Evolutionary conservation across 2,797 vertebrate species (phyloP).

Genomic region (Catamblyrhynchus diadema): DNA sequence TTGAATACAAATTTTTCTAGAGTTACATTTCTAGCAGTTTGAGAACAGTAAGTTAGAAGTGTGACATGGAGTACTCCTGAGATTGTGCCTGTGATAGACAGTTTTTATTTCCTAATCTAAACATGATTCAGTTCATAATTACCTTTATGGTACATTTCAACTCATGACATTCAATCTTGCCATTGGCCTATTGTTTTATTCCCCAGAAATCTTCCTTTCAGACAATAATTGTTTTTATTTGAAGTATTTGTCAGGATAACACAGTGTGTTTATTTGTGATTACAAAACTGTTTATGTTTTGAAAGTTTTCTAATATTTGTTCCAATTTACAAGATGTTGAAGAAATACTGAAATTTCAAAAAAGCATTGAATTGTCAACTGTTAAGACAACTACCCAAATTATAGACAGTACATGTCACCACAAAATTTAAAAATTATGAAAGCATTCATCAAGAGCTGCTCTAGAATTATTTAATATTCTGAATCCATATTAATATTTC

Average conservation of each 20-base stretch:
- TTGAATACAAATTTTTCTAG: background rate
- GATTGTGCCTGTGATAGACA: background rate
- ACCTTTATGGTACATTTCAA: background rate
- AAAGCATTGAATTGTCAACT: background rate
- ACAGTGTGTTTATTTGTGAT: background rate
- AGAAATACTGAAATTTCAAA: background rate
- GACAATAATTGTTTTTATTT: background rate
- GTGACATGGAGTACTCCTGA: background rate
- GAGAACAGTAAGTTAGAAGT: background rate
- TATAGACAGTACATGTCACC: background rate
- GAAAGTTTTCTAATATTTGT: background rate
- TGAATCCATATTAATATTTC: background rate
- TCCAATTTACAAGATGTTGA: background rate
- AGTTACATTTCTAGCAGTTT: background rate
- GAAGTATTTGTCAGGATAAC: background rate
- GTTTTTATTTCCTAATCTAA: constrained; percentile 15
- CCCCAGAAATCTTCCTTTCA: background rate
- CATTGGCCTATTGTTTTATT: background rate
- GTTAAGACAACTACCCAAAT: background rate
- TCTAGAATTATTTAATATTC: background rate
- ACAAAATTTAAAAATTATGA: background rate
- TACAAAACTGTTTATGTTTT: background rate
- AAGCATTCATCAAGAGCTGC: background rate
- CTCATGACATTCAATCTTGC: background rate
- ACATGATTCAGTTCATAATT: background rate